Base-by-base conservation (phyloP, 53 echinoderm and acorn worm species). In the Actinopyga echinites region DNA sequence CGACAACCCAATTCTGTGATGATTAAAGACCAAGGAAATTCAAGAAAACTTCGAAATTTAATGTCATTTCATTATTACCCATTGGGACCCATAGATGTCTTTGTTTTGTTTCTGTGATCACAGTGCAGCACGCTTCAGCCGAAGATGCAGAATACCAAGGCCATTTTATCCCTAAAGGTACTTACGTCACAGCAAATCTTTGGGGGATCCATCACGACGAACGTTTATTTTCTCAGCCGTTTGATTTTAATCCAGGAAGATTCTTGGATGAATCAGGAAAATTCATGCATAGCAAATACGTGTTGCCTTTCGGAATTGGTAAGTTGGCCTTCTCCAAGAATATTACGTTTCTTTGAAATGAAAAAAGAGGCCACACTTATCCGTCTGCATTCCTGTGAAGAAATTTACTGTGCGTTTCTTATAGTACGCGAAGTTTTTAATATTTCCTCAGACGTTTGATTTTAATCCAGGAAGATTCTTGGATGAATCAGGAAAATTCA, bases 161-260 rank as follows among this genome's bases (percentile, higher is more conserved):
- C 30, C 29, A 79, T 59, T 79, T 79, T 30, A 56, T 79, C 17
- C 79, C 79, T 8, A 56, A 79, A 37, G 56, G 40, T 33, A 79
- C 60, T 10, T 79, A 58, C 58, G 13, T 79, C 9, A 79, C 57
- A 28, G 30, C 79, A 23, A 79, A 79, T 59, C 30, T 29, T 11
- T 79, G 79, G 79, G 79, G 58, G 19, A 79, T 79, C 59, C 79
- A 79, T 33, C 79, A 79, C 28, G 79, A 79, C 79, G 59, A 79
- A 23, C 33, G 79, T 2, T 12, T 79, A 17, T 79, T 79, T 58
- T 59, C 79, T 5, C 20, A 79, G 10, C 79, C 79, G 56, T 57
- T 56, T 59, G 35, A 57, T 7, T 79, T 57, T 79, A 56, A 34
- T 21, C 79, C 79, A 33, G 79, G 57, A 59, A 57, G 79, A 26